Evolutionary conservation across 2,797 vertebrate genomes (phyloP).

Genomic region (Sylvilagus floridanus): DNA sequence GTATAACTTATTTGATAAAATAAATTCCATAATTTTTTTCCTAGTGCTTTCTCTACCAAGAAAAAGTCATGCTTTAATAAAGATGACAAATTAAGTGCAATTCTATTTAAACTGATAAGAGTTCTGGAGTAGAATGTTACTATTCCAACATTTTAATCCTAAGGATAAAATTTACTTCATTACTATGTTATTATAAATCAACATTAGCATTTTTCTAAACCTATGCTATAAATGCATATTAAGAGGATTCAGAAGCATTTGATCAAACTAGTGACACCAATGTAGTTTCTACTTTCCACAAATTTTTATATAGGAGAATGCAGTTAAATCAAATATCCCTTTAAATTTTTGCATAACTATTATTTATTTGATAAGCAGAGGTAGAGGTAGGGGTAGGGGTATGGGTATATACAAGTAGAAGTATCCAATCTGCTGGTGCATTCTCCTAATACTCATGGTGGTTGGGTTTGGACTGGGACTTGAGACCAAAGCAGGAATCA

Average conservation of each 20-base stretch:
- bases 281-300: background rate
- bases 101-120: slow-evolving; percentile 39
- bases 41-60: slow-evolving; percentile 25
- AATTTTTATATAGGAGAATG: slow-evolving; percentile 1
- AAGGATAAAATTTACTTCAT: slow-evolving; percentile 23
- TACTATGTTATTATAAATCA: background rate
- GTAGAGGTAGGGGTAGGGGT: too few species aligned
- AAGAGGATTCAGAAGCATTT: background rate
- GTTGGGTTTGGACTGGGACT: too few species aligned
- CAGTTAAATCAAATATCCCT: background rate
- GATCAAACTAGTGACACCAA: background rate
- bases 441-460: too few species aligned
- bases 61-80: slow-evolving; percentile 10
- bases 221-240: slow-evolving; percentile 2
- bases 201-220: slow-evolving; percentile 7
- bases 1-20: background rate
- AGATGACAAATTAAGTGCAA: slow-evolving; percentile 16
- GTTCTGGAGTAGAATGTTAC: slow-evolving; percentile 1
- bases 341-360: too few species aligned
- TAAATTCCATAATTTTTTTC: slow-evolving; percentile 44
- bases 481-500: too few species aligned
- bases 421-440: too few species aligned
- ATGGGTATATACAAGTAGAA: too few species aligned
- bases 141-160: background rate
- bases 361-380: too few species aligned